phyloP scores from a whole-genome alignment of 1,140 invertebrate genomes.

The Drosophila fuyamai region DNA sequence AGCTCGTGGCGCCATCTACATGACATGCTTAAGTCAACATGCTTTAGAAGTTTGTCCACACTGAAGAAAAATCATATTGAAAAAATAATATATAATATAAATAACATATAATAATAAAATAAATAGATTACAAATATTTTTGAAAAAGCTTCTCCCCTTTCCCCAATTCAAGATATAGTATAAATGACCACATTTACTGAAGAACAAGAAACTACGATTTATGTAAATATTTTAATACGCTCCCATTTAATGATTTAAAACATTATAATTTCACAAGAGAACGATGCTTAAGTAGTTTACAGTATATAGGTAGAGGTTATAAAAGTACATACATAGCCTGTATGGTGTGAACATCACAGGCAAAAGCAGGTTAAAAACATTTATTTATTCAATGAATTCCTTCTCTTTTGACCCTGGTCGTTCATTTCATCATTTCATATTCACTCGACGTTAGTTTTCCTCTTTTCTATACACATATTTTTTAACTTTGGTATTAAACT shows the following conservation, averaged over 20 bases:
- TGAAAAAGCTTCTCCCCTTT: no score
- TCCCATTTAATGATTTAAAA: constrained; percentile 63
- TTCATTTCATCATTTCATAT: not conserved
- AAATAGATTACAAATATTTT: no score
- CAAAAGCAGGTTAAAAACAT: constrained; percentile 34
- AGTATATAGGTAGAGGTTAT: constrained; percentile 52
- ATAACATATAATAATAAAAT: no score
- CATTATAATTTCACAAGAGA: constrained; percentile 74
- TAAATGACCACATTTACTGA: no score
- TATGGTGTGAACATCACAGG: constrained; percentile 62
- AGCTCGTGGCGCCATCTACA: not conserved
- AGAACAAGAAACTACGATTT: not conserved
- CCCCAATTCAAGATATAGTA: no score
- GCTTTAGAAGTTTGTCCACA: no score
- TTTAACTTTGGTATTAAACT: constrained; percentile 83
- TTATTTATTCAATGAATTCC: constrained; percentile 10
- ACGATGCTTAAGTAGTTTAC: constrained; percentile 67
- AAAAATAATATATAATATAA: not conserved
- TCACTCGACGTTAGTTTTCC: constrained; percentile 9
- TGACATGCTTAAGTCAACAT: not conserved
- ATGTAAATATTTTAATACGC: constrained; percentile 61
- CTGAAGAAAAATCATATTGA: no score
- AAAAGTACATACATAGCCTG: constrained; percentile 62
- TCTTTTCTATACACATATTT: constrained; percentile 41
- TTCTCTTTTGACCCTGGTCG: not conserved